Conservation (phyloP, 1,140 invertebrate genomes). For the Pseudomyrmex gracilis region DNA sequence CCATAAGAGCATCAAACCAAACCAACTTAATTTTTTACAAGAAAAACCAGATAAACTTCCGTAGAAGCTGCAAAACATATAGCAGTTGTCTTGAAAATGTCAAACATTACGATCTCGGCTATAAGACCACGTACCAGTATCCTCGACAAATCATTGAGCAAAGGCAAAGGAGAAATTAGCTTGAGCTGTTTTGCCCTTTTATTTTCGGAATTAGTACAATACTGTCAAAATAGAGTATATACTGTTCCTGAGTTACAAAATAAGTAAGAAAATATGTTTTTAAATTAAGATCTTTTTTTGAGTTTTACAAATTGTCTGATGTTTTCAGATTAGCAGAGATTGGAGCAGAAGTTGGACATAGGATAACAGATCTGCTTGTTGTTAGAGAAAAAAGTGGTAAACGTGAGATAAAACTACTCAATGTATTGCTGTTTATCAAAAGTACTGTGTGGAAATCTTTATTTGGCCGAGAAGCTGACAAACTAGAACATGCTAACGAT, state of each 20-base stretch:
- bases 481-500: conserved; percentile 99
- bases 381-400: conserved; percentile 97
- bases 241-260: conserved; percentile 97
- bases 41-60: not conserved
- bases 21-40: no score
- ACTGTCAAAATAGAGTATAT: conserved; percentile 98
- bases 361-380: conserved; percentile 97
- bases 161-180: conserved; percentile 96
- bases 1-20: no score
- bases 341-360: conserved; percentile 97
- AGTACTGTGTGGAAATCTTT: conserved; percentile 98
- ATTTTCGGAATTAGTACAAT: conserved; percentile 99
- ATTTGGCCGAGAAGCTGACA: conserved; percentile 99
- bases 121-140: conserved; percentile 91
- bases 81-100: conserved; percentile 76
- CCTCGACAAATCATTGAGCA: conserved; percentile 95
- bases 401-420: conserved; percentile 97
- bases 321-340: conserved; percentile 95
- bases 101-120: conserved; percentile 83
- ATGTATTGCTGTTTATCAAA: conserved; percentile 98
- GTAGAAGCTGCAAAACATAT: not conserved
- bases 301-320: not conserved
- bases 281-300: no score
- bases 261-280: conserved; percentile 87
- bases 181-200: conserved; percentile 97